Conservation (phyloP, 2,113 vertebrate species). For the Butorides virescens region DNA sequence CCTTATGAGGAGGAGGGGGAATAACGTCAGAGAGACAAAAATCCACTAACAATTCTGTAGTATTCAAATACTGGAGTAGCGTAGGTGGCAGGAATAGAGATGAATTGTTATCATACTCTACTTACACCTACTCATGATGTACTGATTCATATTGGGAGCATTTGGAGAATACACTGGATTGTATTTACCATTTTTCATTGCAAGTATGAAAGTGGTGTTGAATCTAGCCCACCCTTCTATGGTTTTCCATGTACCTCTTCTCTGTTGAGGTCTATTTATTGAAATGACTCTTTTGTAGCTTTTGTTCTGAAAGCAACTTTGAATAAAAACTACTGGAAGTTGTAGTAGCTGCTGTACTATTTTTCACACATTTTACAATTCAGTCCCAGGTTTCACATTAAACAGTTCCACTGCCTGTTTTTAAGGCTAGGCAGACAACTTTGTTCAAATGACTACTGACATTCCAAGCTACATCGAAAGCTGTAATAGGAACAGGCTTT, state of each 20-base stretch:
- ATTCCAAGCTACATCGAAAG: not conserved
- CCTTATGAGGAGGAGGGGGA: slow-evolving; percentile 14
- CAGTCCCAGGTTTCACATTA: not conserved
- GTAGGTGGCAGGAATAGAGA: not conserved
- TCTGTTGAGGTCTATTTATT: not conserved
- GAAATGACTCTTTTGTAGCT: slow-evolving; percentile 18
- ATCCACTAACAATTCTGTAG: not conserved
- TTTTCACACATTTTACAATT: not conserved
- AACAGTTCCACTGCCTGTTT: slow-evolving; percentile 39
- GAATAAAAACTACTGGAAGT: not conserved
- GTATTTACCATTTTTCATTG: not conserved
- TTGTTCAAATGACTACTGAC: slow-evolving; percentile 39
- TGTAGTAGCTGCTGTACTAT: not conserved
- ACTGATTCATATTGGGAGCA: slow-evolving; percentile 4
- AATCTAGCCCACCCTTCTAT: not conserved
- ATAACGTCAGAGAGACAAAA: not conserved
- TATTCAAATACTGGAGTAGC: slow-evolving; percentile 24
- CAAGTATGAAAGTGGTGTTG: not conserved
- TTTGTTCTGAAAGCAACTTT: slow-evolving; percentile 43
- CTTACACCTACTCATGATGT: slow-evolving; percentile 33
- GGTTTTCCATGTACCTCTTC: not conserved
- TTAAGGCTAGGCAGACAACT: slow-evolving; percentile 42
- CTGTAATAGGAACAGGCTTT: not conserved
- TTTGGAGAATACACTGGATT: not conserved
- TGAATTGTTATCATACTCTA: not conserved